Percentiles rank a stretch among this genome's conserved stretches.
Evolutionary conservation across 2,888 invertebrate genomes (phyloP).

Genomic region (Melanophora roralis): DNA sequence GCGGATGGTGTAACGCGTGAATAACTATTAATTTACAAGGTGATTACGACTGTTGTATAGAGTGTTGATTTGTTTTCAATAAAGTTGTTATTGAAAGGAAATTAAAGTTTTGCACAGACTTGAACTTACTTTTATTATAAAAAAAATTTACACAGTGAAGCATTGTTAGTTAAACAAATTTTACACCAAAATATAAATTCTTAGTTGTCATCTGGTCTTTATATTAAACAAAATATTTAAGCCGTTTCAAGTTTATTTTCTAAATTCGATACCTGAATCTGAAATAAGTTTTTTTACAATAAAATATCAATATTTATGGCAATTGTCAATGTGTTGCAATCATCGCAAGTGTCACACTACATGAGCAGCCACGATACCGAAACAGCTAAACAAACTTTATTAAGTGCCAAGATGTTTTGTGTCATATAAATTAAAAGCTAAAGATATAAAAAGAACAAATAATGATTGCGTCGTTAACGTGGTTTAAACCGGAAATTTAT

Average conservation of each 20-base stretch:
- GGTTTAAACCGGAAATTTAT: background rate
- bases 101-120: slow-evolving; percentile 1
- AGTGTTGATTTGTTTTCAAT: slow-evolving; percentile 35
- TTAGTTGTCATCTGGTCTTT: no score
- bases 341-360: slow-evolving; percentile 18
- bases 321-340: slow-evolving; percentile 17
- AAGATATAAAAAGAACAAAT: background rate
- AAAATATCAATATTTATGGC: slow-evolving; percentile 12
- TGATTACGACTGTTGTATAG: slow-evolving; percentile 27
- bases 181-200: no score
- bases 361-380: background rate
- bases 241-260: background rate
- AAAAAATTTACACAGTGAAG: no score
- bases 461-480: background rate
- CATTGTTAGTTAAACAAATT: no score
- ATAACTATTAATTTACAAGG: slow-evolving; percentile 29
- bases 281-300: background rate
- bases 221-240: no score
- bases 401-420: slow-evolving; percentile 34
- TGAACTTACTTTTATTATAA: no score
- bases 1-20: slow-evolving; percentile 12
- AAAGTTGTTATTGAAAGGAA: slow-evolving; percentile 34
- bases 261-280: background rate
- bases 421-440: background rate
- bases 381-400: slow-evolving; percentile 25